Percentiles rank a stretch among this genome's conserved stretches.
Conservation (phyloP, 2,888 invertebrate genomes). For the Microchrysa polita region DNA sequence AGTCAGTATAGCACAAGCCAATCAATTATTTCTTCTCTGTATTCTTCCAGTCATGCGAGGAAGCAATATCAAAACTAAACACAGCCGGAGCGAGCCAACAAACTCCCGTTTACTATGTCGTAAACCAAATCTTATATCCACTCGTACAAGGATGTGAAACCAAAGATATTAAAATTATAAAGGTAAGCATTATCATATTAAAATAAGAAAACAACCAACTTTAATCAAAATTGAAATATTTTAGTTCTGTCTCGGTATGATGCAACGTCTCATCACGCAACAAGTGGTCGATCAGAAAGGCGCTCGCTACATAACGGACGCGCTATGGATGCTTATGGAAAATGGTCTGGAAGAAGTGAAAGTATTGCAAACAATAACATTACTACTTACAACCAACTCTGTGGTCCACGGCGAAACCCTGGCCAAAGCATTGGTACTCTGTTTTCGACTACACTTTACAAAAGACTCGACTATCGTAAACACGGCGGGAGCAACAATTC, state of each 20-base stretch:
- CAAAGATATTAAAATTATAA: slow-evolving; percentile 94
- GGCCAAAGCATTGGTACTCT: slow-evolving; percentile 91
- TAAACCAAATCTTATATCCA: slow-evolving; percentile 95
- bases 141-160: slow-evolving; percentile 98
- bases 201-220: too few species aligned
- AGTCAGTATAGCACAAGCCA: too few species aligned
- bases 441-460: slow-evolving; percentile 95
- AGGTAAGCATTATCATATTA: slow-evolving; percentile 68
- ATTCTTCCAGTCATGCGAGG: slow-evolving; percentile 87
- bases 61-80: slow-evolving; percentile 89
- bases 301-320: slow-evolving; percentile 91
- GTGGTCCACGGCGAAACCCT: slow-evolving; percentile 94
- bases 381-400: slow-evolving; percentile 94
- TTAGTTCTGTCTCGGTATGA: slow-evolving; percentile 90
- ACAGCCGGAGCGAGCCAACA: slow-evolving; percentile 80
- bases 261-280: slow-evolving; percentile 92
- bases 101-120: slow-evolving; percentile 85
- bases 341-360: slow-evolving; percentile 95
- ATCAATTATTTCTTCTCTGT: neutral
- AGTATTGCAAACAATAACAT: slow-evolving; percentile 93
- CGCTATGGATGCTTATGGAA: slow-evolving; percentile 93
- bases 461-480: slow-evolving; percentile 95
- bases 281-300: slow-evolving; percentile 91
- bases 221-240: too few species aligned
- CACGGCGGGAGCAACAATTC: slow-evolving; percentile 96